Evolutionary conservation across 1,140 invertebrate species (phyloP).

Genomic region (Anastrepha obliqua): DNA sequence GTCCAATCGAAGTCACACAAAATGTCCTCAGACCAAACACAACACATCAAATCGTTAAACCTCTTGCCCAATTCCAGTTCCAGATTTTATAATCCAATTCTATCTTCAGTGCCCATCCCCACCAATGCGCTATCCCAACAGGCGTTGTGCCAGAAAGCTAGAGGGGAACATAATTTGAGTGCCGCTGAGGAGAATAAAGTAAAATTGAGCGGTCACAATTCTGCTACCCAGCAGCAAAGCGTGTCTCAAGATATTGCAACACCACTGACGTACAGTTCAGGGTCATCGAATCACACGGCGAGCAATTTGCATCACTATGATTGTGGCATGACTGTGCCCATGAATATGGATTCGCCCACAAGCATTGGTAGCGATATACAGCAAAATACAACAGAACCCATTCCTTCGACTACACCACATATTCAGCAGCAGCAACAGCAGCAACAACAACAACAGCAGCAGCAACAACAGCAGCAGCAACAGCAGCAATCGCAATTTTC

Average conservation of each 20-base stretch:
- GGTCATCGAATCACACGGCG: conserved; percentile 76
- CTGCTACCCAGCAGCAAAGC: conserved; percentile 1
- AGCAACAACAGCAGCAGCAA: conserved; percentile 75
- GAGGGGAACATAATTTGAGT: conserved; percentile 54
- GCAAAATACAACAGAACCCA: conserved; percentile 82
- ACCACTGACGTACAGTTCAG: conserved; percentile 88
- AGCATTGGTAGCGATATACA: conserved; percentile 90
- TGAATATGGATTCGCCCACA: conserved; percentile 89
- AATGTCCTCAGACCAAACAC: conserved; percentile 60
- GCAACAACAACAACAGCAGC: conserved; percentile 67
- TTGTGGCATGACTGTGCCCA: conserved; percentile 89
- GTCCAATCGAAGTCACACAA: conserved; percentile 64
- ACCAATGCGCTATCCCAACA: conserved; percentile 40
- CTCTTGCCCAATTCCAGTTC: conserved; percentile 27
- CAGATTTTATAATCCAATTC: conserved; percentile 49
- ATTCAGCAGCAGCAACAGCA: conserved; percentile 77
- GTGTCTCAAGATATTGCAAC: conserved; percentile 75
- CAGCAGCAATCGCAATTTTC: conserved; percentile 78
- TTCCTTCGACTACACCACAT: conserved; percentile 75
- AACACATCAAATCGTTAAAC: conserved; percentile 63
- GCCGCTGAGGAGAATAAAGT: conserved; percentile 52
- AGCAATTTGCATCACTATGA: conserved; percentile 88
- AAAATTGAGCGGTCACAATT: conserved; percentile 44
- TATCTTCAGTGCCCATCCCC: conserved; percentile 20
- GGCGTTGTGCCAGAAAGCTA: conserved; percentile 53